Evolutionary conservation across 2,888 invertebrate genomes (phyloP).

Genomic region (Lottia gigantea): DNA sequence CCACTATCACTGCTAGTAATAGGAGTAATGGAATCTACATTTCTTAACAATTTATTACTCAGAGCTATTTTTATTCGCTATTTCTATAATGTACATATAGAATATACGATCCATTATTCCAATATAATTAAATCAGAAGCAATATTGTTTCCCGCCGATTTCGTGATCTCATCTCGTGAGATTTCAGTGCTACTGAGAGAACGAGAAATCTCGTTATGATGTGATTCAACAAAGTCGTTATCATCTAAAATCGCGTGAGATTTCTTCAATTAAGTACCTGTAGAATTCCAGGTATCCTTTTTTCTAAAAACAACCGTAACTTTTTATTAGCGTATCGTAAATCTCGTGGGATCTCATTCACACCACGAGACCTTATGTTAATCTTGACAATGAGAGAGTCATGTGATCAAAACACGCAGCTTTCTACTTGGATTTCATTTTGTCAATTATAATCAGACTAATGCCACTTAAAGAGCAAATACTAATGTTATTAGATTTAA

Average conservation of each 20-base stretch:
- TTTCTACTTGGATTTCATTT: slow-evolving; percentile 7
- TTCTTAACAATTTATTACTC: too few relatives aligned
- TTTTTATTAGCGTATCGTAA: neutral
- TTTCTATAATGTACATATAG: too few relatives aligned
- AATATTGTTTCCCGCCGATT: too few relatives aligned
- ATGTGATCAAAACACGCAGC: slow-evolving; percentile 2
- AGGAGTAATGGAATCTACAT: too few relatives aligned
- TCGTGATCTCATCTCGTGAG: too few relatives aligned
- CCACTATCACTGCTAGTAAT: too few relatives aligned
- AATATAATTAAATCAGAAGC: too few relatives aligned
- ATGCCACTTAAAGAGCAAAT: neutral
- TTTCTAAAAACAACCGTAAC: neutral
- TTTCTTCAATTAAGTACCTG: neutral
- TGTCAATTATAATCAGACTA: slow-evolving; percentile 5
- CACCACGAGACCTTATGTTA: slow-evolving; percentile 8
- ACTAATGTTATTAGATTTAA: slow-evolving; percentile 6
- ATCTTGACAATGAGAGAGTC: neutral
- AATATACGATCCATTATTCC: too few relatives aligned
- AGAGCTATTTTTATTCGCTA: too few relatives aligned
- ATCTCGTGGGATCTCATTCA: neutral
- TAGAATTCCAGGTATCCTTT: neutral
- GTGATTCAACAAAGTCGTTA: neutral
- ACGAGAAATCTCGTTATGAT: too few relatives aligned
- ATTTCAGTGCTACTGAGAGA: too few relatives aligned
- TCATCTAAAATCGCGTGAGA: slow-evolving; percentile 1